Evolutionary conservation across 2,797 vertebrate species (phyloP).

Genomic region (Poecile montanus): DNA sequence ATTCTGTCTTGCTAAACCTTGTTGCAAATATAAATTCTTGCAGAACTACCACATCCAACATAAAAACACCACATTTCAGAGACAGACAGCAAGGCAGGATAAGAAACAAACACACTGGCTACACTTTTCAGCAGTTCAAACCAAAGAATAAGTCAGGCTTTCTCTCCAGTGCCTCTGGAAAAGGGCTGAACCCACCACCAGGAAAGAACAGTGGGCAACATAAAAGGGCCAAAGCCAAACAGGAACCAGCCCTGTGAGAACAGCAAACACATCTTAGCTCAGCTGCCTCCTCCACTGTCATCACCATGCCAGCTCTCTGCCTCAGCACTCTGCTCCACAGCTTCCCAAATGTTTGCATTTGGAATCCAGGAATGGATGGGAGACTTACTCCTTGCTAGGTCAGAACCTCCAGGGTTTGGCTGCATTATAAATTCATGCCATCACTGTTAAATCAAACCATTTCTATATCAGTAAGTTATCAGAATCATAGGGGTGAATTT

Average conservation of each 20-base stretch:
- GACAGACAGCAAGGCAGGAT: neutral
- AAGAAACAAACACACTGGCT: neutral
- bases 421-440: neutral
- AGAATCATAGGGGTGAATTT: neutral
- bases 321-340: neutral
- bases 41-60: neutral
- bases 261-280: neutral
- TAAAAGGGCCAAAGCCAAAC: neutral
- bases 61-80: neutral
- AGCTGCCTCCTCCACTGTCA: neutral
- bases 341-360: neutral
- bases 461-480: neutral
- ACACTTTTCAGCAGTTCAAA: neutral
- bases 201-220: neutral
- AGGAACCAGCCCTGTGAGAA: neutral
- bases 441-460: neutral
- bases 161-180: neutral
- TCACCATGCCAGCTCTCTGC: neutral
- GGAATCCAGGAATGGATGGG: neutral
- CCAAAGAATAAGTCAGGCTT: neutral
- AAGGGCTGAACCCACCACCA: neutral
- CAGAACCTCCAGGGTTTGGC: neutral
- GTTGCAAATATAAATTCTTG: neutral
- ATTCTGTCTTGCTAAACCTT: conserved; percentile 3
- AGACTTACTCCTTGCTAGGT: neutral